Base-by-base conservation (phyloP, 2,888 invertebrate species). In the Neocrepidodera transversa region DNA sequence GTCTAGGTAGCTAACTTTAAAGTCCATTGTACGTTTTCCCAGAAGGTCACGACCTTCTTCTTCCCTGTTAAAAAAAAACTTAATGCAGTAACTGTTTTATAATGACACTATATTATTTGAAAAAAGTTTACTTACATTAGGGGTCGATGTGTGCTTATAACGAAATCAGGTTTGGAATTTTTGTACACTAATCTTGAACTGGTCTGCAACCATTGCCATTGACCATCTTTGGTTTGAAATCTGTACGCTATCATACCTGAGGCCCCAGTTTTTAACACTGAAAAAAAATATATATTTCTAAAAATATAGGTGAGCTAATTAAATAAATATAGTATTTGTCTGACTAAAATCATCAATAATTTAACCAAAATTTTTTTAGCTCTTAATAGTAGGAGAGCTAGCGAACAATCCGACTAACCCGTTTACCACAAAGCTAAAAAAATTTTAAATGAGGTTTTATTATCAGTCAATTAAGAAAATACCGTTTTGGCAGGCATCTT, bases 221-320 rank as follows among this genome's bases (percentile, higher is more conserved):
- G 90, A 5, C 91, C 90, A 66, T 95, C 93, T 79, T 96, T 95
- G 70, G 94, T 93, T 81, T 97, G 92, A 81, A 96, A 92, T 77
- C 99, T 89, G 80, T 99, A 99, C 60, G 99, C 97, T 74, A 99
- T 97, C 90, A 99, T 92, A 20, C 98, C 98, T 60, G 97, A 97
- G 73, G 98, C 97, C 69, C 98, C 98, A 50, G 97, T 98, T 85
- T 99, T 99, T 70, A 99, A 83, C 74, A 98, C 99, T 99, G 84
- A 2, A 87, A 70, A 49, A 18, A 49, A 45, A 28, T 20, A 38
- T n/a, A 51, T 16, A 17, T 6, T 7, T n/a, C n/a, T n/a, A n/a
- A n/a, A n/a, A n/a, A n/a, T n/a, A n/a, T n/a, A n/a, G n/a, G n/a
- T n/a, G n/a, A n/a, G n/a, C n/a, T n/a, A n/a, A n/a, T n/a, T n/a